Conservation (phyloP, 2,113 vertebrate species). For the Sorex fumeus region DNA sequence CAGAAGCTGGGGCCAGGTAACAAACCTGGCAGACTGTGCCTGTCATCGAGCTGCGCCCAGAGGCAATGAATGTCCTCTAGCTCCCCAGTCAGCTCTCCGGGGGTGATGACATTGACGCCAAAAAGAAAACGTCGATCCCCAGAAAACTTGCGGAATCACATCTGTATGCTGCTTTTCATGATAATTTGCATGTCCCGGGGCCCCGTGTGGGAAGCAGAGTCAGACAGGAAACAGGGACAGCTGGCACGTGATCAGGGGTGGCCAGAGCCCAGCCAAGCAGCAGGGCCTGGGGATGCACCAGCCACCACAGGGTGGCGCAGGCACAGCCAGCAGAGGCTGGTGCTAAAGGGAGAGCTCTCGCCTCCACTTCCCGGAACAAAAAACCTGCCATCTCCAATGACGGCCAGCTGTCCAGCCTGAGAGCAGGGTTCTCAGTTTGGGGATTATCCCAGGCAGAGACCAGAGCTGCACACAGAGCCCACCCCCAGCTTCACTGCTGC, state of each 20-base stretch:
- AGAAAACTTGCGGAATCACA: background rate
- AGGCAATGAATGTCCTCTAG: background rate
- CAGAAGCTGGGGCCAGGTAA: constrained; percentile 7
- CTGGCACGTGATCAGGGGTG: no score
- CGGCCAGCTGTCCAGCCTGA: no score
- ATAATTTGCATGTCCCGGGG: no score
- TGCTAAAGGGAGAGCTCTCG: no score
- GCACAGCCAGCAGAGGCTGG: background rate
- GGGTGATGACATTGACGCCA: background rate
- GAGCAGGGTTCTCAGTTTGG: no score
- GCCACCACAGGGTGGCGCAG: background rate
- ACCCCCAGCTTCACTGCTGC: background rate
- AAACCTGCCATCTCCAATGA: no score
- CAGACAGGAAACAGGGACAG: background rate
- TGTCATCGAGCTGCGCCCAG: background rate
- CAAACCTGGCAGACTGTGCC: background rate
- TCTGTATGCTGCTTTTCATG: background rate
- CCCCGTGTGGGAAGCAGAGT: background rate
- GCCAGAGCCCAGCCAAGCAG: background rate
- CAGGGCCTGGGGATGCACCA: no score
- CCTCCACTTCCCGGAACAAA: no score
- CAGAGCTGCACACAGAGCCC: background rate
- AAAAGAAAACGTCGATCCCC: background rate
- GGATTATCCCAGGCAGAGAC: no score
- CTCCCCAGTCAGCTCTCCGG: background rate